Conservation (phyloP, 1,140 invertebrate genomes). For the Drosophila takahashii region DNA sequence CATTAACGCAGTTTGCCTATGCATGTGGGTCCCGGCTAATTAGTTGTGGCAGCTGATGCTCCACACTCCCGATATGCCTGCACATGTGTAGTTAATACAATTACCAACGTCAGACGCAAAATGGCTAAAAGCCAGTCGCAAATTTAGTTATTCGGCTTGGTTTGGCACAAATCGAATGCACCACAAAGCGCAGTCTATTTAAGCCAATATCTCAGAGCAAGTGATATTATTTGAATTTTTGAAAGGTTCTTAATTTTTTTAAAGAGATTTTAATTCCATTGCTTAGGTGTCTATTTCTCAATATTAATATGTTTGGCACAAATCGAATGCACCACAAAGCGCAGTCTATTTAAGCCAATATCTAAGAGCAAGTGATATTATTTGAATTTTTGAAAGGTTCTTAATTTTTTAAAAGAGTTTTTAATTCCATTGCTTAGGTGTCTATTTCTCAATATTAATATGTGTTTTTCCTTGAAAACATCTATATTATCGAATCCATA, state of each 20-base stretch:
- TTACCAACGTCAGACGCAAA: conserved; percentile 31
- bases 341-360: neutral
- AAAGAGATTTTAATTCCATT: no score
- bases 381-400: no score
- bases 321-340: conserved; percentile 39
- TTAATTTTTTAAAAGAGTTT: no score
- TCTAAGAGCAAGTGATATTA: neutral
- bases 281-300: no score
- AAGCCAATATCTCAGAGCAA: neutral
- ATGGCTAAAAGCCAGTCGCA: conserved; percentile 35
- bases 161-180: conserved; percentile 54
- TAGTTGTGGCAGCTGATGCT: conserved; percentile 75
- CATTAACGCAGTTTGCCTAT: conserved; percentile 73
- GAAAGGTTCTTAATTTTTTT: no score
- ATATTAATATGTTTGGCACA: conserved; percentile 56
- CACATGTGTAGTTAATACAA: conserved; percentile 47
- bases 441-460: no score
- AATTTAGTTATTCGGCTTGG: conserved; percentile 69
- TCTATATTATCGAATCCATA: no score
- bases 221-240: no score
- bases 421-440: no score
- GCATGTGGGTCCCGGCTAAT: conserved; percentile 69
- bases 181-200: neutral
- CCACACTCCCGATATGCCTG: conserved; percentile 3
- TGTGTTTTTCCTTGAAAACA: no score